These are phyloP conservation scores for Prunella himalayana DNA, from an alignment of 2,113 vertebrate species.

Conservation along the genomic window DNA sequence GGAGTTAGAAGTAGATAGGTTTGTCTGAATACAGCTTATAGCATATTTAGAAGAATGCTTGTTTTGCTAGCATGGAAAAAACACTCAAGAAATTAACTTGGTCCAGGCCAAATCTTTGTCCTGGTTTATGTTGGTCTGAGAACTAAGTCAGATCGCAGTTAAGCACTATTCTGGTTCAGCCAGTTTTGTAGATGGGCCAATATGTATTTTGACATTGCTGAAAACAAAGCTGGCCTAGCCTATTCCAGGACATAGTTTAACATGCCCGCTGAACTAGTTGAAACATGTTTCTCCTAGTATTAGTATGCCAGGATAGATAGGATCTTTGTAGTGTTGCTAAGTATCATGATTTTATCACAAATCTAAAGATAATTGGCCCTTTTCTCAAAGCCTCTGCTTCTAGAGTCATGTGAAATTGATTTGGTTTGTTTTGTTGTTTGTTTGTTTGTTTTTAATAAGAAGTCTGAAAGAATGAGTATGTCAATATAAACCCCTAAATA, in stretches of 20 bases:
- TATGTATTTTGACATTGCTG: constrained; percentile 48
- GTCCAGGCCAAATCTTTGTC: not conserved
- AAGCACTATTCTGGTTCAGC: constrained; percentile 42
- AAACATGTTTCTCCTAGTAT: constrained; percentile 26
- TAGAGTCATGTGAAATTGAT: not conserved
- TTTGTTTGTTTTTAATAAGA: not conserved
- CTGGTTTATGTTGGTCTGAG: not conserved
- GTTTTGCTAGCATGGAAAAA: not conserved
- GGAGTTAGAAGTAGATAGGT: not conserved
- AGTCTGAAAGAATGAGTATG: not conserved
- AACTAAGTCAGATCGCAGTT: constrained; percentile 23
- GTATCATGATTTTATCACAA: constrained; percentile 31
- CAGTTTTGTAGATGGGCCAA: constrained; percentile 42
- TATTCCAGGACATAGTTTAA: constrained; percentile 34
- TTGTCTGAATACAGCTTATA: not conserved
- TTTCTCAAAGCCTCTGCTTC: not conserved
- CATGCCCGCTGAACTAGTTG: constrained; percentile 48
- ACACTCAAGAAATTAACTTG: not conserved
- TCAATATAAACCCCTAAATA: not conserved
- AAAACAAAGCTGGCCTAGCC: constrained; percentile 42
- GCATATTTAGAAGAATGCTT: not conserved
- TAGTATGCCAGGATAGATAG: not conserved
- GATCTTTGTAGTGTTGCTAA: constrained; percentile 42
- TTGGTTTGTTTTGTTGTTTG: not conserved
- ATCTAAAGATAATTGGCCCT: not conserved